Evolutionary conservation across 2,888 invertebrate genomes (phyloP).

Genomic region (Himalopsyche kuldschensis): DNA sequence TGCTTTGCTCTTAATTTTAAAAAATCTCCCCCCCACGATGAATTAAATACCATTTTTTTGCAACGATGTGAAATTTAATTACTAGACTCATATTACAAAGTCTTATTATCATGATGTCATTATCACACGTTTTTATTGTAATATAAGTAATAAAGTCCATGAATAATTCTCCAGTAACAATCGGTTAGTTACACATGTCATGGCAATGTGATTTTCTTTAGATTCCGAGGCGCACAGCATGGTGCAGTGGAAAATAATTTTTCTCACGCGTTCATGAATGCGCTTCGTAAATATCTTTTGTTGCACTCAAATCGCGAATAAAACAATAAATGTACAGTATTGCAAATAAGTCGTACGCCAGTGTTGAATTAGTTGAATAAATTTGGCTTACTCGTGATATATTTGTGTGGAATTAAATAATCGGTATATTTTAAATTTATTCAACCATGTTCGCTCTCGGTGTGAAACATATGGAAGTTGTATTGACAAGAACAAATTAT

Average conservation of each 20-base stretch:
- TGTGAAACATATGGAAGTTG: too few species aligned
- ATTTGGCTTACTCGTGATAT: too few species aligned
- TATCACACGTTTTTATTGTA: neutral
- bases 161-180: neutral
- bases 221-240: neutral
- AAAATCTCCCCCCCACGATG: too few species aligned
- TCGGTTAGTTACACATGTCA: neutral
- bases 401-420: too few species aligned
- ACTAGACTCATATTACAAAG: neutral
- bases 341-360: neutral
- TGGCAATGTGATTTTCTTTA: neutral
- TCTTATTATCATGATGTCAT: neutral
- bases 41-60: too few species aligned
- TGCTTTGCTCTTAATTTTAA: too few species aligned
- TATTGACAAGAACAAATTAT: too few species aligned
- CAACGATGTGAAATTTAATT: neutral
- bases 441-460: too few species aligned
- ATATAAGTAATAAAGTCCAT: neutral
- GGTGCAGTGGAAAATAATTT: neutral
- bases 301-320: neutral
- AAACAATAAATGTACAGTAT: neutral
- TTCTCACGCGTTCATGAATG: neutral
- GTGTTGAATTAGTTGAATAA: neutral
- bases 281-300: neutral
- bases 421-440: too few species aligned